A percentile compares a stretch with the other conserved stretches of the same genome.
phyloP scores from a whole-genome alignment of 2,113 vertebrate species.

The Apteryx mantelli region DNA sequence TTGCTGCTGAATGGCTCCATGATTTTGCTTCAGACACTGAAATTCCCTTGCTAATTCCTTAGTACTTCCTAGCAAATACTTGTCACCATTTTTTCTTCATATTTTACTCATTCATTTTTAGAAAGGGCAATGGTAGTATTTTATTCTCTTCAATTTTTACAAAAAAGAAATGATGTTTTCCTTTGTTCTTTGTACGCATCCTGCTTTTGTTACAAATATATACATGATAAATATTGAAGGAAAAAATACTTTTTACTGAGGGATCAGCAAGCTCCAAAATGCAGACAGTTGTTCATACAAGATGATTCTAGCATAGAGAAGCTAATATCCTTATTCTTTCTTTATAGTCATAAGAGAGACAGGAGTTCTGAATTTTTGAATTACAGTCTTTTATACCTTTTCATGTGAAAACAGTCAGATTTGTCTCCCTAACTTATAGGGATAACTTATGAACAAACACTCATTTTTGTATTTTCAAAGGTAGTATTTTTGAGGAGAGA shows the following conservation, averaged over 20 bases:
- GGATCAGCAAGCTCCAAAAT: not conserved
- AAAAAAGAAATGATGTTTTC: not conserved
- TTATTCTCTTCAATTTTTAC: not conserved
- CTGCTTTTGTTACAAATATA: not conserved
- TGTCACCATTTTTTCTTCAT: not conserved
- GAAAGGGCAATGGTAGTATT: not conserved
- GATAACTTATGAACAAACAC: not conserved
- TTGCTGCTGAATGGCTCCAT: not conserved
- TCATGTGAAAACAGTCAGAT: not conserved
- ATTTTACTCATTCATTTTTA: not conserved
- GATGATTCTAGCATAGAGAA: not conserved
- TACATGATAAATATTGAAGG: not conserved
- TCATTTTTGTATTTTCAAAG: not conserved
- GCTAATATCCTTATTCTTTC: not conserved
- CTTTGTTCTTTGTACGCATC: not conserved
- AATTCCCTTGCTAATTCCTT: not conserved
- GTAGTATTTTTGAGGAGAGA: not conserved
- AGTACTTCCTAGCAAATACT: not conserved
- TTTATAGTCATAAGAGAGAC: not conserved
- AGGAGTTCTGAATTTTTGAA: not conserved
- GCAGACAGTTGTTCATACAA: not conserved
- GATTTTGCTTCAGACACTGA: not conserved
- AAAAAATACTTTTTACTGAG: not conserved
- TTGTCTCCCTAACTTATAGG: not conserved
- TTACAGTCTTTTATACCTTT: not conserved